Evolutionary conservation across 2,113 vertebrate species (phyloP).

Genomic region (Brachionichthys hirsutus): DNA sequence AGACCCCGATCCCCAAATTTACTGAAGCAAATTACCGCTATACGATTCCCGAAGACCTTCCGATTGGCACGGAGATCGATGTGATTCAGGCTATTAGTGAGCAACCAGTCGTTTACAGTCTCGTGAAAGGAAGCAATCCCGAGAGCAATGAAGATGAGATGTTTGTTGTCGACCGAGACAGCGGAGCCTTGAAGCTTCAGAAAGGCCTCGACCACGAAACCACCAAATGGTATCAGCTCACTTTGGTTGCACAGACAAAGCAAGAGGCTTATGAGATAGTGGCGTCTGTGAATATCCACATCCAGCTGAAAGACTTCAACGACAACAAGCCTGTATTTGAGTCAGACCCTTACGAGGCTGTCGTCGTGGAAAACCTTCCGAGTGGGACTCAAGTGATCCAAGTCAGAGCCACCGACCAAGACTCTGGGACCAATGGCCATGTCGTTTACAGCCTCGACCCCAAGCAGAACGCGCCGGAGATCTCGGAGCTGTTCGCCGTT

Average conservation of each 20-base stretch:
- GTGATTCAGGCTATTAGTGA: conserved; percentile 83
- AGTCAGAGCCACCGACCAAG: conserved; percentile 87
- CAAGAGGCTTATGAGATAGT: conserved; percentile 80
- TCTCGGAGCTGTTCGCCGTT: conserved; percentile 86
- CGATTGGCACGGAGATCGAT: conserved; percentile 90
- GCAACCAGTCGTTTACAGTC: conserved; percentile 80
- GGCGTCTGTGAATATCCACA: conserved; percentile 84
- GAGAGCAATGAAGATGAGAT: conserved; percentile 92
- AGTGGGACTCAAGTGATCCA: conserved; percentile 87
- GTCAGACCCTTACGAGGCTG: conserved; percentile 88
- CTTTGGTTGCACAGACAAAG: conserved; percentile 78
- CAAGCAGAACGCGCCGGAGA: conserved; percentile 77
- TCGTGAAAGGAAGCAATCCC: conserved; percentile 87
- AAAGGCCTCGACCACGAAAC: conserved; percentile 92
- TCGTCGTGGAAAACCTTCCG: conserved; percentile 90
- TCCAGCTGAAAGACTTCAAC: conserved; percentile 93
- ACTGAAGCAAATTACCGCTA: conserved; percentile 91
- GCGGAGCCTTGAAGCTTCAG: conserved; percentile 88
- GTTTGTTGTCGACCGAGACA: conserved; percentile 88
- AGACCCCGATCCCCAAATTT: conserved; percentile 85
- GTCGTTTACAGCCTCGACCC: conserved; percentile 87
- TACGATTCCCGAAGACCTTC: conserved; percentile 85
- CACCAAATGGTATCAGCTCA: conserved; percentile 95
- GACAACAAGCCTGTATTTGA: conserved; percentile 92
- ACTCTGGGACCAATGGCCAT: conserved; percentile 90